Conservation (phyloP, 1,140 invertebrate genomes). For the Colletes gigas region DNA sequence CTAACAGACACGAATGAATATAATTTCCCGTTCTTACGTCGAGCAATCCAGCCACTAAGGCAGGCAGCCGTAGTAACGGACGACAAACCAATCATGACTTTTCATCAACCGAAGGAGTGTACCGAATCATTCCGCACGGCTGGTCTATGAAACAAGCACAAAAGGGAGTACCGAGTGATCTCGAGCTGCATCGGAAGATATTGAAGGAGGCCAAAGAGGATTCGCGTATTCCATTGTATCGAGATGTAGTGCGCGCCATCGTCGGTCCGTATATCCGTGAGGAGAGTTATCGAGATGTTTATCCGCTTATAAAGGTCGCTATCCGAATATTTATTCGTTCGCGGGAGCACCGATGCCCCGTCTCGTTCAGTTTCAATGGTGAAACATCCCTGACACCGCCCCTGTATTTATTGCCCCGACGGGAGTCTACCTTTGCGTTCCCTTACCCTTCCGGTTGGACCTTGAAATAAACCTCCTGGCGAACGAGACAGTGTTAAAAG, state of each 20-base stretch:
- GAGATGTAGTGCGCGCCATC: constrained; percentile 27
- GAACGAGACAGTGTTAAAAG: not conserved
- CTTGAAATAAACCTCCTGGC: not conserved
- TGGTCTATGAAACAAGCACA: constrained; percentile 33
- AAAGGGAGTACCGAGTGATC: constrained; percentile 26
- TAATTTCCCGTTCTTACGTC: not conserved
- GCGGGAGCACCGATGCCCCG: constrained; percentile 37
- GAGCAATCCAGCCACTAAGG: not conserved
- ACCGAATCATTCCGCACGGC: constrained; percentile 30
- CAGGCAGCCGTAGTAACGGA: not conserved
- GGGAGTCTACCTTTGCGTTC: constrained; percentile 3
- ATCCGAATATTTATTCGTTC: constrained; percentile 70
- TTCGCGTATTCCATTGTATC: constrained; percentile 47
- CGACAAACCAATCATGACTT: constrained; percentile 33
- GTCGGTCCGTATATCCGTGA: constrained; percentile 23
- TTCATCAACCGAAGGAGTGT: constrained; percentile 21
- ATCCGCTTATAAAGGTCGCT: constrained; percentile 63
- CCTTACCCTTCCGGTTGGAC: not conserved
- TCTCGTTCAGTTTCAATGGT: constrained; percentile 38
- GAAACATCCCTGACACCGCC: constrained; percentile 29
- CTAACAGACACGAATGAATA: not conserved
- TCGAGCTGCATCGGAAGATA: constrained; percentile 28
- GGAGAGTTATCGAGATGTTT: constrained; percentile 72
- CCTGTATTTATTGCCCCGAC: constrained; percentile 41
- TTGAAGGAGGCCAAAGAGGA: constrained; percentile 49